phyloP scores from a whole-genome alignment of 2,888 invertebrate species.

The Drosophila demipolita region DNA sequence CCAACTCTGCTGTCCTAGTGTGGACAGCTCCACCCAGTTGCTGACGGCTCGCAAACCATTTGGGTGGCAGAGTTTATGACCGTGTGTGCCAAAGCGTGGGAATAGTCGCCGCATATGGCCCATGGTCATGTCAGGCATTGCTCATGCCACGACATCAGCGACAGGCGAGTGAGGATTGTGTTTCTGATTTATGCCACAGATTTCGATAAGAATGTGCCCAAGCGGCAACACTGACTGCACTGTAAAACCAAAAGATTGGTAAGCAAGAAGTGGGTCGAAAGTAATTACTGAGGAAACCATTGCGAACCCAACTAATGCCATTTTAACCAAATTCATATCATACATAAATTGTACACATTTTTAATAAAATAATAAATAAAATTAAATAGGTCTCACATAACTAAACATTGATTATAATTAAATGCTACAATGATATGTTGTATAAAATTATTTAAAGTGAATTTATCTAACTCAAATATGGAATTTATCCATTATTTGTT shows the following conservation, averaged over 20 bases:
- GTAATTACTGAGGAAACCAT: neutral
- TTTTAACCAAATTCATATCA: too few species aligned
- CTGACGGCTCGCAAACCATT: conserved; percentile 44
- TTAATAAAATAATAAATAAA: neutral
- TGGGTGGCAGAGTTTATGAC: conserved; percentile 63
- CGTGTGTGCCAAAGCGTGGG: conserved; percentile 65
- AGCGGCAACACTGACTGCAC: conserved; percentile 12
- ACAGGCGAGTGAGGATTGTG: conserved; percentile 37
- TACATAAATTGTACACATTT: too few species aligned
- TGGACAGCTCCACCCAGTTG: conserved; percentile 6
- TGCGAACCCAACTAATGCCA: neutral
- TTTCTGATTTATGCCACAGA: conserved; percentile 71
- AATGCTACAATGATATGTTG: neutral
- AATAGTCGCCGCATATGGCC: conserved; percentile 55
- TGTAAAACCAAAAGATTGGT: neutral
- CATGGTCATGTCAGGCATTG: conserved; percentile 40
- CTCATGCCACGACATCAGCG: conserved; percentile 38
- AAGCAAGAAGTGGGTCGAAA: neutral
- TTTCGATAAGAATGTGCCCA: conserved; percentile 66
- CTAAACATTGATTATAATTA: neutral
- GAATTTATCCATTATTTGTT: too few species aligned
- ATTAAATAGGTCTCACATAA: neutral
- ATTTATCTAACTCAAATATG: neutral
- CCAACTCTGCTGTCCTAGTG: neutral
- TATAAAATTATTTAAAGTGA: neutral